Evolutionary conservation across 2,113 vertebrate genomes (phyloP).

Genomic region (Tragulus kanchil): DNA sequence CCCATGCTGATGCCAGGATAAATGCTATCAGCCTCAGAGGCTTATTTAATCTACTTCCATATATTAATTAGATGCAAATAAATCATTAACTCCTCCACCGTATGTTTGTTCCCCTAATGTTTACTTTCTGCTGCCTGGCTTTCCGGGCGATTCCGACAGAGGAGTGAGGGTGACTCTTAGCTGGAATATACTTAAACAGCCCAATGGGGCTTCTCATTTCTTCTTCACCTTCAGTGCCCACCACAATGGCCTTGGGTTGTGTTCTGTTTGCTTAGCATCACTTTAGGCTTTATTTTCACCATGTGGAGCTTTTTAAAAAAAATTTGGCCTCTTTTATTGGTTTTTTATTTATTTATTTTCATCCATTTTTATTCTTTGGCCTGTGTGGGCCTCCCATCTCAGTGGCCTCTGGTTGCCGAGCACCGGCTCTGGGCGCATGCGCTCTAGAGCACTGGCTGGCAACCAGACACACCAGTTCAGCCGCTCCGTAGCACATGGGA

Average conservation of each 20-base stretch:
- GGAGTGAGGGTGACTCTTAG: not conserved
- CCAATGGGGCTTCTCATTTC: conserved; percentile 20
- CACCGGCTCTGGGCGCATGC: too few relatives aligned
- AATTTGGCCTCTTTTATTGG: too few relatives aligned
- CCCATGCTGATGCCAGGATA: conserved; percentile 12
- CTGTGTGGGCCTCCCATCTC: too few relatives aligned
- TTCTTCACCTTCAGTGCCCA: conserved; percentile 7
- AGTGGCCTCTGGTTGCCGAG: too few relatives aligned
- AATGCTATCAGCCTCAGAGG: not conserved
- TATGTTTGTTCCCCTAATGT: not conserved
- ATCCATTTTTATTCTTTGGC: too few relatives aligned
- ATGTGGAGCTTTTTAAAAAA: not conserved
- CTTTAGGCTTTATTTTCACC: conserved; percentile 60
- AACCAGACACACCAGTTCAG: too few relatives aligned
- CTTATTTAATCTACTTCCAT: conserved; percentile 61
- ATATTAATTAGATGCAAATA: conserved; percentile 56
- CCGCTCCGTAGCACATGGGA: too few relatives aligned
- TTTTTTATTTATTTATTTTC: too few relatives aligned
- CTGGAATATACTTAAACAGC: not conserved
- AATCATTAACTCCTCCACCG: not conserved
- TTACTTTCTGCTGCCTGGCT: not conserved
- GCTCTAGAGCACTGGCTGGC: too few relatives aligned
- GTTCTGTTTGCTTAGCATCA: conserved; percentile 60
- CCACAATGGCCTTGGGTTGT: conserved; percentile 39
- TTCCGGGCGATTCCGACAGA: not conserved